Base-by-base conservation (phyloP, 2,888 invertebrate genomes). In the Danaus chrysippus region DNA sequence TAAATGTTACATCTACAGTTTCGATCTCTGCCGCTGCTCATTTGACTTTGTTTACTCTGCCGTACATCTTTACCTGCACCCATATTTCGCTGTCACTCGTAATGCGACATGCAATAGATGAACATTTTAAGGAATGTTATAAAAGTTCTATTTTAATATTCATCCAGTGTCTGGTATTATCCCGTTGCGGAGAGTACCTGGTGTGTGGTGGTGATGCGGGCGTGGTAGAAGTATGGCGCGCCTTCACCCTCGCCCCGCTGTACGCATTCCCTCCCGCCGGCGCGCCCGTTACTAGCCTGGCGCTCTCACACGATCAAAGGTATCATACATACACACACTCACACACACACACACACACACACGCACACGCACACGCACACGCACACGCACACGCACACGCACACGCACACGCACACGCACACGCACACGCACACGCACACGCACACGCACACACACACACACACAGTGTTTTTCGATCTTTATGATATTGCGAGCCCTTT, bases 191-290 rank as follows among this genome's bases (percentile, higher is more conserved):
- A 70, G 99, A 99, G 92, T 99, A 99, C 91, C 93, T 99, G 84
- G 97, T 99, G 94, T 96, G 98, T 73, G 99, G 98, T 69, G 99
- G 99, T 13, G 98, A 98, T 82, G 96, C 96, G 79, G 99, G 99
- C 69, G 96, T 98, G 73, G 99, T 99, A 72, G 98, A 99, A 92
- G 98, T 99, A 69, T 98, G 99, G 98, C 94, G 99, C 81, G 97
- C 99, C 61, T 98, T 98, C 92, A 99, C 98, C 79, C 94, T 99
- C 74, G 97, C 98, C 73, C 94, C 98, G 73, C 94, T 99, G 12
- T 99, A 99, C 91, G 98, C 99, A 71, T 99, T 98, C 92, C 99
- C 99, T 76, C 96, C 97, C 65, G 98, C 98, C 90, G 98, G 98
- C 91, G 97, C 97, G 89, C 95, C 97, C 81, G 97, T 99, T 71